Base-by-base conservation (phyloP, 2,888 invertebrate genomes). In the Clostera curtula region DNA sequence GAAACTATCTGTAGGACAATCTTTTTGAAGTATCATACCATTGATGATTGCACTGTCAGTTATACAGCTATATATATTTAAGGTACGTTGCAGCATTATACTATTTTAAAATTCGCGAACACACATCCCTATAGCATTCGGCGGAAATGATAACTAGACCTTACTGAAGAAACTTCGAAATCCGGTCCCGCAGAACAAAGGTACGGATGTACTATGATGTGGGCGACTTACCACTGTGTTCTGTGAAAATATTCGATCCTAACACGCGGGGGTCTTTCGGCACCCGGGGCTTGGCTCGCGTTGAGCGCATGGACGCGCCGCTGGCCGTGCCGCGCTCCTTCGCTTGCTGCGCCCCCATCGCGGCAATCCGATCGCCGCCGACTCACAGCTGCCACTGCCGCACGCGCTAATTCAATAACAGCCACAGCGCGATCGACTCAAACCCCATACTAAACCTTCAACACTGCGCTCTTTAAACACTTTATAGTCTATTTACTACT, bases 341-440 rank as follows among this genome's bases (percentile, higher is more conserved):
- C 73, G 93, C 93, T 87, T 94, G 95, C 88, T 95, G 95, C 70
- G 95, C 95, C 79, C 95, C 95, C 95, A 95, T 95, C 73, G 70
- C 85, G 42, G 34, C 32, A 28, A 35, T 36, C 43, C 92, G 72
- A 92, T 92, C 91, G 92, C 92, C 77, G 67, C 80, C 41, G 42
- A 30, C 40, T 47, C 40, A 34, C 40, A 40, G 32, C 33, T 31
- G 32, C 41, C 37, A 40, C 42, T 44, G 46, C 40, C 35, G 30
- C 44, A 44, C 47, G 46, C 56, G 57, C 61, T 69, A 72, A 67
- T 69, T 66, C 59, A 68, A 70, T 69, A 70, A 65, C 55, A 60
- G 50, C 50, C 49, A 32, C 52, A 56, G 62, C 50, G 52, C 55
- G 45, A 61, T 46, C 56, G 51, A 49, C 49, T 50, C 59, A 43